Evolutionary conservation across 2,888 invertebrate species (phyloP), one percentile per base, ranked within the genome.

Genomic region (Dicyrtoma fusca): DNA sequence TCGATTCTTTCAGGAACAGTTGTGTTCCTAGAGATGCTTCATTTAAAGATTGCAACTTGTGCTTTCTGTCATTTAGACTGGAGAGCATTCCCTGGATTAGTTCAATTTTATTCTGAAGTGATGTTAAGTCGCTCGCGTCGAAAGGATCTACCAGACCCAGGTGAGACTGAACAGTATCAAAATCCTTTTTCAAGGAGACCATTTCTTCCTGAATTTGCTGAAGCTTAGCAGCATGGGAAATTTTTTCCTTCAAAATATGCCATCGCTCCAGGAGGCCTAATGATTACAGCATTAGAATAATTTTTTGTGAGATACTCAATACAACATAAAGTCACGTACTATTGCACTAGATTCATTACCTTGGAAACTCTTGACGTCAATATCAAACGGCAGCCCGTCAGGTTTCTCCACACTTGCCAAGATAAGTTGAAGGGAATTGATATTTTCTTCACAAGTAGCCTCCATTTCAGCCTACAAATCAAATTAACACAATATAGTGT

Each of bases 361-460:
- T 76, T 79, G 73, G 72, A 79, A 74, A 25, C 72, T 69, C 72
- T 75, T 75, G 19, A 77, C 65, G 61, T 79, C 79, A 71, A 79
- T 74, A 61, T 78, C 78, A 68, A 78, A 76, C 10, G 76, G 74
- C 23, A 77, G 65, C 10, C 66, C 69, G 62, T 77, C 76, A 8
- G 77, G 69, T 73, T 76, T 74, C 17, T 74, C 75, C 44, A 80
- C 71, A 66, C 78, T 77, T 11, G 71, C 61, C 14, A 80, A 61
- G 57, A 80, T 75, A n/a, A 80, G 53, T 55, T 75, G 75, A 34
- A 80, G 66, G 10, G 78, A 77, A 61, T 76, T 74, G 51, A 79
- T 79, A 57, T 80, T 80, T 68, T 80, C 79, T 51, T 77, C 77
- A 71, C 78, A 79, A 0, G 80, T 80, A 1, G 80, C 80, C 71